A percentile compares a stretch with the other conserved stretches of the same genome.
phyloP scores from a whole-genome alignment of 2,888 invertebrate genomes.

The Platerodrilus igneus region DNA sequence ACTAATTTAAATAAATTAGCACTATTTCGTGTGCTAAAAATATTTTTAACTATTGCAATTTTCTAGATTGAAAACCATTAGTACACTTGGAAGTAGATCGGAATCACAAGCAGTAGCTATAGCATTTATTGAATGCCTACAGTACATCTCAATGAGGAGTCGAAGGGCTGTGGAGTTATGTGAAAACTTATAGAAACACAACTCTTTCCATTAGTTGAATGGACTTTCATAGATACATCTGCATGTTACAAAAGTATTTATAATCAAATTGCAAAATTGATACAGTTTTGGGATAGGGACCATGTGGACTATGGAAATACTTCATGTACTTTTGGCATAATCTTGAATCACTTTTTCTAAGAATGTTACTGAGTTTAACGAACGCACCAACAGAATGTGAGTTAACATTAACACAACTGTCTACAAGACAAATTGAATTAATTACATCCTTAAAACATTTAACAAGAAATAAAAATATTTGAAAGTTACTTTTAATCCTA shows the following conservation, averaged over 20 bases:
- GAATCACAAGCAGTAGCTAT: slow-evolving; percentile 64
- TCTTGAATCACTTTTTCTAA: slow-evolving; percentile 40
- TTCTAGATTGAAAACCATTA: slow-evolving; percentile 58
- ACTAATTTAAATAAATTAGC: too few relatives aligned
- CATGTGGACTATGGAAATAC: slow-evolving; percentile 40
- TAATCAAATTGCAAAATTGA: slow-evolving; percentile 49
- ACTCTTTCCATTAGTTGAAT: slow-evolving; percentile 50
- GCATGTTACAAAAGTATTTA: slow-evolving; percentile 49
- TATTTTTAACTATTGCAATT: too few relatives aligned
- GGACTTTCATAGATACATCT: slow-evolving; percentile 46
- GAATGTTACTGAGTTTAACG: slow-evolving; percentile 33
- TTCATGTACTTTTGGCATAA: slow-evolving; percentile 46
- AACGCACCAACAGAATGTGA: too few relatives aligned
- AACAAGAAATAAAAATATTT: slow-evolving; percentile 47
- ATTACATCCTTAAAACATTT: slow-evolving; percentile 47
- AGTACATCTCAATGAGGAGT: slow-evolving; percentile 56
- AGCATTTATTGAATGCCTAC: slow-evolving; percentile 71
- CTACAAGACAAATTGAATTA: slow-evolving; percentile 49
- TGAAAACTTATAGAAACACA: slow-evolving; percentile 45
- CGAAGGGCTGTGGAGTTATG: slow-evolving; percentile 47
- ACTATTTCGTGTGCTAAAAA: too few relatives aligned
- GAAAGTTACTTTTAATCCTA: slow-evolving; percentile 54
- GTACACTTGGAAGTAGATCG: slow-evolving; percentile 57
- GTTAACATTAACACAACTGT: slow-evolving; percentile 27
- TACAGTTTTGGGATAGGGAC: slow-evolving; percentile 56